Evolutionary conservation across 2,113 vertebrate species (phyloP).

Genomic region (Dipodomys ordii): DNA sequence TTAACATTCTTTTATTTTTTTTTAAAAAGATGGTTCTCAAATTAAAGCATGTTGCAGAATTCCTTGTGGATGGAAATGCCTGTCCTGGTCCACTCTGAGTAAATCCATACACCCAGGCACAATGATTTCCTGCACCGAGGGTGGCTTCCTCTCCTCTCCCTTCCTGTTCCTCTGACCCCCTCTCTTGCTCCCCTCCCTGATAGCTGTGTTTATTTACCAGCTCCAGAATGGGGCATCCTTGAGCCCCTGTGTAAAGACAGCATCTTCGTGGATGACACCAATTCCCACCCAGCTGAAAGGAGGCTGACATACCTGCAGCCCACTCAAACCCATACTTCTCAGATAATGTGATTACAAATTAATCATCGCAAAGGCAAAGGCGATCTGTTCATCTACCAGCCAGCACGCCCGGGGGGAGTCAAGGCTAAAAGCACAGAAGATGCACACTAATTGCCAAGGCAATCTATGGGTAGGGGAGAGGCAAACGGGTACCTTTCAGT

Average conservation of each 20-base stretch:
- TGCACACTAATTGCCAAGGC: not conserved
- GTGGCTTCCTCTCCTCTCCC: not conserved
- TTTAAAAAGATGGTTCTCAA: constrained; percentile 25
- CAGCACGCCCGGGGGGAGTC: not conserved
- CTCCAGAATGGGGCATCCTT: not conserved
- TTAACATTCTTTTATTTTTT: not conserved
- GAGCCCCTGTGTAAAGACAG: not conserved
- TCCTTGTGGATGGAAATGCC: not conserved
- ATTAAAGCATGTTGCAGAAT: constrained; percentile 28
- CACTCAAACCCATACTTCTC: not conserved
- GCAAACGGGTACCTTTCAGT: constrained; percentile 56
- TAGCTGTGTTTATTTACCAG: not conserved
- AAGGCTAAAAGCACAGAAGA: not conserved
- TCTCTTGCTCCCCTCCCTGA: not conserved
- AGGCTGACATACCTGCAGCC: not conserved
- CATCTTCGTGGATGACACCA: not conserved
- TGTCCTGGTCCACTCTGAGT: not conserved
- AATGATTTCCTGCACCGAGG: not conserved
- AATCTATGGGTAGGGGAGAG: not conserved
- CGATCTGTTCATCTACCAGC: constrained; percentile 12
- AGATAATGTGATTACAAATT: constrained; percentile 53
- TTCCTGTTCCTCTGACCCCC: not conserved
- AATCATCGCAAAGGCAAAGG: constrained; percentile 12
- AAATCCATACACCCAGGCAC: constrained; percentile 26
- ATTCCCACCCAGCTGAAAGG: not conserved